These are phyloP conservation scores for Eolophus roseicapilla DNA, from an alignment of 2,113 vertebrate genomes.

Conservation along the genomic window DNA sequence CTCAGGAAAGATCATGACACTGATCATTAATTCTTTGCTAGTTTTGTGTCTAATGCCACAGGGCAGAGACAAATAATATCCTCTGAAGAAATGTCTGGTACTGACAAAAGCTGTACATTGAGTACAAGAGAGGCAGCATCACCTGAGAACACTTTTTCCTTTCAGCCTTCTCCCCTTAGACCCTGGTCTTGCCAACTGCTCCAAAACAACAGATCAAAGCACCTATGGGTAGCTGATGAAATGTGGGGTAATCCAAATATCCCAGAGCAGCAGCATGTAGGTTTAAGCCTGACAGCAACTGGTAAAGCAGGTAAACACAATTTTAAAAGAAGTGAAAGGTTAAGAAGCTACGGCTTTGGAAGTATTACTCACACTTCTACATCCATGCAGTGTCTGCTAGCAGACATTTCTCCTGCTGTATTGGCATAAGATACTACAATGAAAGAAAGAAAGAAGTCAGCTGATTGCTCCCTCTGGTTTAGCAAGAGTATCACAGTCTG, in stretches of 20 bases:
- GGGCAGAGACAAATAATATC: neutral
- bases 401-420: neutral
- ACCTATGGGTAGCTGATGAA: neutral
- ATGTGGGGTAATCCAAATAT: neutral
- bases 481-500: neutral
- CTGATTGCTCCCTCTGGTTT: neutral
- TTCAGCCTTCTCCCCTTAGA: neutral
- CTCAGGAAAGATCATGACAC: neutral
- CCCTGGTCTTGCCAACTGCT: neutral
- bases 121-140: neutral
- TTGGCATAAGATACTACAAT: neutral
- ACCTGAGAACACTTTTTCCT: neutral
- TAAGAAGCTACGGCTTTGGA: neutral
- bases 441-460: neutral
- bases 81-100: neutral
- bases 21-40: neutral
- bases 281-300: neutral
- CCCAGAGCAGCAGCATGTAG: neutral
- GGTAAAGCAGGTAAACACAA: neutral
- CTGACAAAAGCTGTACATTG: neutral
- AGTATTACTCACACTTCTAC: neutral
- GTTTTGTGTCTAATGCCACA: neutral
- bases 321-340: neutral
- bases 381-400: neutral
- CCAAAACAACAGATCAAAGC: neutral